Base-by-base conservation (phyloP, 2,888 invertebrate genomes). In the Drosophila algonquin region DNA sequence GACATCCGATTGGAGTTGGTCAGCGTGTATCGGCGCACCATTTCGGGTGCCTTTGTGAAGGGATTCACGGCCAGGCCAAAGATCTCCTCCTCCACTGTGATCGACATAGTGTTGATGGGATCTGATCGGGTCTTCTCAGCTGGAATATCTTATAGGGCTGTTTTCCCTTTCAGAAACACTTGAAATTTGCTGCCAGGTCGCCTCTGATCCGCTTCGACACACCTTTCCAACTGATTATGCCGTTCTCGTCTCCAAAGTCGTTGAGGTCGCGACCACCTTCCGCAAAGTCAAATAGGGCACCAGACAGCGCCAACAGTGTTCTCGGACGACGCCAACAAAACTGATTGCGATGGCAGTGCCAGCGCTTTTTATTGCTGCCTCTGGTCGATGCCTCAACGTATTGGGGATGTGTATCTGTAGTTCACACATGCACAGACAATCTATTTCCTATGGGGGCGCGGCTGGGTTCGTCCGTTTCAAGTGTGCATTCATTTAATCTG, bases 31-130 rank as follows among this genome's bases (percentile, higher is more conserved):
- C 91, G 89, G 0, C 89, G 89, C 24, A 92, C 80, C 63, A 75
- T 77, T 63, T 79, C 86, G 21, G 82, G 76, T 0, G 74, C 71
- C 1, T 87, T 86, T 1, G 91, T 89, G 14, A 87, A 72, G 3
- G 91, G 91, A 80, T 92, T 88, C 12, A 76, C 77, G n/a, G 82
- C 81, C 53, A 74, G 69, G 16, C 92, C 92, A 64, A 92, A 92
- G 55, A 80, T 84, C 63, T 92, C 92, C 69, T 91, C 92, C 50
- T 69, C 69, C 21, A 69, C 24, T 32, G 50, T 24, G 21, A 69
- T 62, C 40, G 69, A 40, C 69, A 54, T 76, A 54, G 35, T 51
- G 58, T 12, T 46, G 27, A 16, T 7, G 30, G 7, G 30, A 30
- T 30, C 30, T 30, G 30, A 30, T 30, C 30, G 30, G 40, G 40